Percentiles rank a stretch among this genome's conserved stretches.
Conservation (phyloP, 2,797 vertebrate genomes). For the Peromyscus melanophrys region DNA sequence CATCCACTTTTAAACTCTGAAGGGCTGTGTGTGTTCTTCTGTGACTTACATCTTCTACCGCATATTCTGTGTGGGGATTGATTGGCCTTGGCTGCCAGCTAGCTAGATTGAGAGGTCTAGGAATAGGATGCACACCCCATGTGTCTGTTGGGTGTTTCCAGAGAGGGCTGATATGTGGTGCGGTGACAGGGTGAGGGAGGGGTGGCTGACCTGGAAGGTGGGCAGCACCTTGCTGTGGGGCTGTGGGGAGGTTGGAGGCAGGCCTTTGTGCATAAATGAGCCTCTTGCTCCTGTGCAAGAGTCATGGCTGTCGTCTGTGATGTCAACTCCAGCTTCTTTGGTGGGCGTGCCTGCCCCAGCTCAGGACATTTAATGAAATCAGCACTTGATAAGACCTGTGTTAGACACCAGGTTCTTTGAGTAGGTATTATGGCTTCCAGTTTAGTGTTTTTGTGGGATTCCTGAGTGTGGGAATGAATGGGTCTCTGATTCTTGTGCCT, state of each 20-base stretch:
- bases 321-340: neutral
- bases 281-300: neutral
- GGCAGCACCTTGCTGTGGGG: neutral
- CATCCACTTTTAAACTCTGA: constrained; percentile 19
- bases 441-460: neutral
- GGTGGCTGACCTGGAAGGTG: neutral
- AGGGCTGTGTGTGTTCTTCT: neutral
- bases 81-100: neutral
- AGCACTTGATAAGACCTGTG: no score
- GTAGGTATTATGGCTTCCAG: neutral
- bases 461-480: neutral
- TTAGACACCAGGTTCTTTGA: neutral
- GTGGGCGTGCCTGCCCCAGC: neutral
- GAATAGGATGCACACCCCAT: neutral
- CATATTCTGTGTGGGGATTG: neutral
- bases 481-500: no score
- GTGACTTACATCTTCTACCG: neutral
- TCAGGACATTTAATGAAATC: neutral
- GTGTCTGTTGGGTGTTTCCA: neutral
- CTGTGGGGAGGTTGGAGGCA: neutral
- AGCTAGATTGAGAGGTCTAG: neutral
- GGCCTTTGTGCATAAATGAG: neutral
- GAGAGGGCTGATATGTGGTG: neutral
- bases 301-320: neutral
- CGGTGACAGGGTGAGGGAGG: neutral